phyloP scores from a whole-genome alignment of 2,888 invertebrate species.

The Caenorhabditis plicata region DNA sequence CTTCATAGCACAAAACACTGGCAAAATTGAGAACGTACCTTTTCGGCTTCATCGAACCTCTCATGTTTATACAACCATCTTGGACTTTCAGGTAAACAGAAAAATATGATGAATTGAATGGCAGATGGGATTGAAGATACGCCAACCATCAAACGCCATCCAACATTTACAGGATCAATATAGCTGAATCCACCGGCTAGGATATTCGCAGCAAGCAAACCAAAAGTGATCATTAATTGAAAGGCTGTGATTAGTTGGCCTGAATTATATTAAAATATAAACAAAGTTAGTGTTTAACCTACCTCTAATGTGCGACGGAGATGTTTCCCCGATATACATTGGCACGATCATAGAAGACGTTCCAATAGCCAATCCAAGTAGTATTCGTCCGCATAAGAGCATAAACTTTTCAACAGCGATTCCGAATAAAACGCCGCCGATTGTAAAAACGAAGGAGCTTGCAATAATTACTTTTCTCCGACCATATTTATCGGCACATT shows the following conservation, averaged over 20 bases:
- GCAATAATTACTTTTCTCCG: slow-evolving; percentile 68
- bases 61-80: slow-evolving; percentile 58
- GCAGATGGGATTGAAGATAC: slow-evolving; percentile 69
- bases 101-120: slow-evolving; percentile 70
- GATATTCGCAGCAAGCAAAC: slow-evolving; percentile 70
- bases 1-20: too few relatives aligned
- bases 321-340: slow-evolving; percentile 71
- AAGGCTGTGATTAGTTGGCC: slow-evolving; percentile 69
- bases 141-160: slow-evolving; percentile 66
- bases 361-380: slow-evolving; percentile 47
- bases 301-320: slow-evolving; percentile 69
- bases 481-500: slow-evolving; percentile 68
- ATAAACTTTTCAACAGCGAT: slow-evolving; percentile 30
- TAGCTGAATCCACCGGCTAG: slow-evolving; percentile 69
- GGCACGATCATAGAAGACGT: slow-evolving; percentile 69
- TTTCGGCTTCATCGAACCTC: slow-evolving; percentile 22
- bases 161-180: slow-evolving; percentile 64
- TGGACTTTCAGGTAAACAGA: slow-evolving; percentile 71
- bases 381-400: slow-evolving; percentile 32
- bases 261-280: slow-evolving; percentile 66
- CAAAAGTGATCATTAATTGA: slow-evolving; percentile 70
- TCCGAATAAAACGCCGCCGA: slow-evolving; percentile 67
- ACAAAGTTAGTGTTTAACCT: slow-evolving; percentile 3
- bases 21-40: slow-evolving; percentile 2
- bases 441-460: slow-evolving; percentile 69